Evolutionary conservation across 1,140 invertebrate species (phyloP).

Genomic region (Eurosta solidaginis): DNA sequence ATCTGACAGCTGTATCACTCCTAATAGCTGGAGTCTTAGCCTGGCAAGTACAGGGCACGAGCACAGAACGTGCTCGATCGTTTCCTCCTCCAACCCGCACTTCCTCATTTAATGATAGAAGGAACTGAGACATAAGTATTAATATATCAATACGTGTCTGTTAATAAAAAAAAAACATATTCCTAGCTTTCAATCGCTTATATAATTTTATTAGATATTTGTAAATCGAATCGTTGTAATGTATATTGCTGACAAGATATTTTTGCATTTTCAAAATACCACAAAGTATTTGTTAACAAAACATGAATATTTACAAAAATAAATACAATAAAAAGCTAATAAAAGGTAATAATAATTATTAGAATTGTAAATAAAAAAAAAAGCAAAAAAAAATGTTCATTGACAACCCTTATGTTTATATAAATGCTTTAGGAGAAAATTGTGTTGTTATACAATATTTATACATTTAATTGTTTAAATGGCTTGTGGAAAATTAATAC

Average conservation of each 20-base stretch:
- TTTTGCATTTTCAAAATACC: slow-evolving; percentile 20
- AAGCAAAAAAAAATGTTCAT: not conserved
- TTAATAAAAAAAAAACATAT: no score
- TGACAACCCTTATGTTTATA: not conserved
- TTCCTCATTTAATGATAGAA: no score
- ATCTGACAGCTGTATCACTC: no score
- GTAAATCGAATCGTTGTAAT: not conserved
- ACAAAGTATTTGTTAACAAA: slow-evolving; percentile 4
- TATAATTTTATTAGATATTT: slow-evolving; percentile 10
- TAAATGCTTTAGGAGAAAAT: not conserved
- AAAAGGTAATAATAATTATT: not conserved
- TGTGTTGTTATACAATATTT: not conserved
- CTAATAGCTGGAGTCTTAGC: no score
- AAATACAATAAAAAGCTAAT: not conserved
- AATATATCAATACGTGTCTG: no score
- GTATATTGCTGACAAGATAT: not conserved
- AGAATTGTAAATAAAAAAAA: not conserved
- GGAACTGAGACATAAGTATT: no score
- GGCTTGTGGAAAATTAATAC: not conserved
- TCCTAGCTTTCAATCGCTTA: not conserved
- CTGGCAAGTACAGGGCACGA: no score
- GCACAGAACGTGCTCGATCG: no score
- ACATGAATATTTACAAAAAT: slow-evolving; percentile 2
- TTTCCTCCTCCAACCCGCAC: no score
- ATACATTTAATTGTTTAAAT: not conserved